Base-by-base conservation (phyloP, 2,113 vertebrate genomes). In the Salminus brasiliensis region DNA sequence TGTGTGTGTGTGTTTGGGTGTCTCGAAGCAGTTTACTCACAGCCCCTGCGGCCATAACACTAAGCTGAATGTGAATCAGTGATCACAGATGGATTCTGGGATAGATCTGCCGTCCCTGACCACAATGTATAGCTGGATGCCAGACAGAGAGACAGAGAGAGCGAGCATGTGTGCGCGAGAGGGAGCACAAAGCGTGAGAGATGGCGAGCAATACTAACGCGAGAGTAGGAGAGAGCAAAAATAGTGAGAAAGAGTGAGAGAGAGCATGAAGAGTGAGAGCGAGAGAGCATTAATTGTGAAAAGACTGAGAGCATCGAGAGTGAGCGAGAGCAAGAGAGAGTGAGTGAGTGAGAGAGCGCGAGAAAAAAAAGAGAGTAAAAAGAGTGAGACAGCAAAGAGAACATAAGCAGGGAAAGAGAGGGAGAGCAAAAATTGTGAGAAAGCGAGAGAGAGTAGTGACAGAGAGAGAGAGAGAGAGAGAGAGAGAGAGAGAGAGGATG, bases 51-150 rank as follows among this genome's bases (percentile, higher is more conserved):
- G 62, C 32, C 53, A 41, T 29, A 32, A 32, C 29, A 29, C 70
- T 74, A 36, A 21, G 53, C 36, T 43, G 16, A 30, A 45, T 47
- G 75, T 39, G 77, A 65, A 43, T 83, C 72, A 76, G n/a, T 67
- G 67, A 75, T 75, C 60, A 74, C 66, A 75, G 73, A 59, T 30
- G 45, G 65, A 62, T 81, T 69, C 36, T 63, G 79, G 72, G 55
- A 78, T 60, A 62, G 76, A 78, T 79, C 47, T 25, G 27, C 36
- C 57, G 18, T 62, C 57, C 9, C 18, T 5, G 25, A 29, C 71
- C 53, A 60, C 23, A 57, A 55, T 72, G 39, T 18, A 69, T 66
- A 66, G 32, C 72, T 66, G 47, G 62, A 81, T 62, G 68, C 36
- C 27, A 63, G 18, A 15, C 41, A 15, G n/a, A 36, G 41, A 5